Evolutionary conservation across 2,888 invertebrate species (phyloP), one percentile per base, ranked within the genome.

Genomic region (Trissolcus brochymenae): DNA sequence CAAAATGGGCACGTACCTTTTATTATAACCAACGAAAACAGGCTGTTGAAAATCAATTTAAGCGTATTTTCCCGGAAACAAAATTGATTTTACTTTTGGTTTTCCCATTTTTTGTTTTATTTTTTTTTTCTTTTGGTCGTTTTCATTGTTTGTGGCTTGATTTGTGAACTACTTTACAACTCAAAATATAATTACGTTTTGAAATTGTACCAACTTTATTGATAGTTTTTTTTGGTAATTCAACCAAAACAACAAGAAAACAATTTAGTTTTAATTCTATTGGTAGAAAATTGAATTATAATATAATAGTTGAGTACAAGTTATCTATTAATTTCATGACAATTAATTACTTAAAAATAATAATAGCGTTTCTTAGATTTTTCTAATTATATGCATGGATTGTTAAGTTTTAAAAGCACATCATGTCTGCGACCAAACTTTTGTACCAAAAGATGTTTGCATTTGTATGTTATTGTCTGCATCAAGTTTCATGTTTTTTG

Each of bases 11-110:
- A 54, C 43, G 41, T 29, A 19, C 16, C 25, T 50, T 11, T 13
- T 54, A n/a, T 17, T 0, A 51, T 19, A 46, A 41, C 40, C 14
- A 51, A 41, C 53, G 29, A 21, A 25, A 56, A 50, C 40, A 66
- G 50, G 21, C 49, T 56, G 29, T 41, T 43, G 43, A 13, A 2
- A 43, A n/a, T n/a, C 4, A 7, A n/a, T 2, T 43, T 14, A 49
- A 19, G 9, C 49, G 70, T 61, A 61, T 61, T 70, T 70, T 61
- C 70, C 61, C 55, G 61, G 54, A 50, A 19, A 25, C 50, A 13
- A 56, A 61, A 70, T 70, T 70, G 13, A 56, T 40, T 50, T 51
- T 51, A 19, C 25, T 51, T n/a, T n/a, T 68, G 40, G 21, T 60
- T 70, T 55, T 16, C 6, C 17, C 0, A 46, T 2, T 46, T 55